Conservation (phyloP, 2,888 invertebrate species). For the Gibbula magus region DNA sequence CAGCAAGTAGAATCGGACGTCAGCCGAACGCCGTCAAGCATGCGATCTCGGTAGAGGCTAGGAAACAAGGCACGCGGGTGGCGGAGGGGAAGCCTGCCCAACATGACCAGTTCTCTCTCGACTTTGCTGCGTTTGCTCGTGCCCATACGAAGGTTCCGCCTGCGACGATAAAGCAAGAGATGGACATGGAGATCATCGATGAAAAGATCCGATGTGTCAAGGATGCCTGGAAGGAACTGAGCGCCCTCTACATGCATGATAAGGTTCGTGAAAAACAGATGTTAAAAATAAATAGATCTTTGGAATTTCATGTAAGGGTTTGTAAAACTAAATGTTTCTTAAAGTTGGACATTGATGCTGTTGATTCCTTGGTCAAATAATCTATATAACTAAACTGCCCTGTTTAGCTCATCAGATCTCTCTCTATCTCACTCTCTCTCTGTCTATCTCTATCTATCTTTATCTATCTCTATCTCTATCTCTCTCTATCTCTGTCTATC, state of each 20-base stretch:
- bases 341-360: no score
- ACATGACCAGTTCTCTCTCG: not conserved
- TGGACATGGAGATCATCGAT: not conserved
- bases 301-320: no score
- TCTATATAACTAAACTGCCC: no score
- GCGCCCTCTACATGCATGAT: not conserved
- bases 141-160: not conserved
- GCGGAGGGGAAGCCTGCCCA: not conserved
- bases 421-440: no score
- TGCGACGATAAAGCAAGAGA: not conserved
- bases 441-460: no score
- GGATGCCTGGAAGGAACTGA: not conserved
- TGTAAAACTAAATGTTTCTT: no score
- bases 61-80: constrained; percentile 19
- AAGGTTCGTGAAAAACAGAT: not conserved
- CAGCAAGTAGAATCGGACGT: constrained; percentile 72
- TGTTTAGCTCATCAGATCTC: no score
- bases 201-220: not conserved
- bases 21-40: constrained; percentile 74
- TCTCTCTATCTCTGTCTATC: no score
- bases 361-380: no score
- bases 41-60: constrained; percentile 67
- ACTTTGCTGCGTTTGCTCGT: not conserved
- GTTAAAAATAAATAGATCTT: no score
- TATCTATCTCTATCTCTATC: no score